Percentiles rank a stretch among this genome's conserved stretches.
Conservation (phyloP, 1,140 invertebrate genomes). For the Archivesica marissinica region DNA sequence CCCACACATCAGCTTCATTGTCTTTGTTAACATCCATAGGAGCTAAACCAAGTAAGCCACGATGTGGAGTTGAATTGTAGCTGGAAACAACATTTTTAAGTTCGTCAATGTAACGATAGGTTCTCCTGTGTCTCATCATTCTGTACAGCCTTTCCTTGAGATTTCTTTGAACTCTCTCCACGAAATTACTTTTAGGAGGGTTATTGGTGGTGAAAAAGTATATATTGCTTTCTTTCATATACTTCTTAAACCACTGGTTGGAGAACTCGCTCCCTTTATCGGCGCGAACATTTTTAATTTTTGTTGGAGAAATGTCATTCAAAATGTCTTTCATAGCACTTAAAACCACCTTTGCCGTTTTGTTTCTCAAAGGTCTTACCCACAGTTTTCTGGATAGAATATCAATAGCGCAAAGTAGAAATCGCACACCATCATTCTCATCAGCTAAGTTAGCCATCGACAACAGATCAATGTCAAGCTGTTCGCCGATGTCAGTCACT, state of each 20-base stretch:
- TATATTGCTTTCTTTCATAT: conserved; percentile 40
- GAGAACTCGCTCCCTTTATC: conserved; percentile 64
- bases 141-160: conserved; percentile 59
- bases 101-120: conserved; percentile 35
- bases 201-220: conserved; percentile 59
- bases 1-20: conserved; percentile 61
- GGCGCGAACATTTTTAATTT: conserved; percentile 32
- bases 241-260: conserved; percentile 47
- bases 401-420: conserved; percentile 57
- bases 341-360: conserved; percentile 60
- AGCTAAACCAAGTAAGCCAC: conserved; percentile 40
- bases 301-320: neutral
- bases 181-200: conserved; percentile 58
- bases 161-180: conserved; percentile 53
- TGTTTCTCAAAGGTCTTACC: conserved; percentile 48
- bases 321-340: conserved; percentile 56
- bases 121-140: conserved; percentile 32
- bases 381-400: conserved; percentile 57
- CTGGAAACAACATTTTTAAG: conserved; percentile 43
- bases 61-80: conserved; percentile 62
- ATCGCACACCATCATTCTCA: conserved; percentile 53
- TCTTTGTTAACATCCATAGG: conserved; percentile 62
- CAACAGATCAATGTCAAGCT: conserved; percentile 42
- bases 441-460: conserved; percentile 43
- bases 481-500: neutral